Conservation (phyloP, 2,113 vertebrate species). For the Tyto alba region DNA sequence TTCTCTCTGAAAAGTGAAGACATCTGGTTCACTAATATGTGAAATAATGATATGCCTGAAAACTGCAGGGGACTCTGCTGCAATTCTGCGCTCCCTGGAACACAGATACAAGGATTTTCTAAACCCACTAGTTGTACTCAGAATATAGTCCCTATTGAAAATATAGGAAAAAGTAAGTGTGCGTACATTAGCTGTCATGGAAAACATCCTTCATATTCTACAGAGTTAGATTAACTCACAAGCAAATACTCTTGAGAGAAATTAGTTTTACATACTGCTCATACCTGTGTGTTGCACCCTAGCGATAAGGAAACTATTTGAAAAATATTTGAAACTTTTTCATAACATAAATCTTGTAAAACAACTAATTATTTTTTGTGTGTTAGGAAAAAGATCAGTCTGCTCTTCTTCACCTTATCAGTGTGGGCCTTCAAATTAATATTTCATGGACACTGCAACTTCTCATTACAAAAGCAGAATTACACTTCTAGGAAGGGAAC, state of each 20-base stretch:
- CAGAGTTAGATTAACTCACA: background rate
- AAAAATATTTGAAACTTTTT: slow-evolving; percentile 23
- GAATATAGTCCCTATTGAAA: background rate
- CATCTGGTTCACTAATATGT: background rate
- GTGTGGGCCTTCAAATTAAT: background rate
- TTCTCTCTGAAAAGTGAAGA: background rate
- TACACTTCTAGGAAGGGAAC: background rate
- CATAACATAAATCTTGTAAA: slow-evolving; percentile 48
- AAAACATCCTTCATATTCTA: background rate
- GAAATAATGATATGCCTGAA: background rate
- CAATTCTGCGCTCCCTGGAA: background rate
- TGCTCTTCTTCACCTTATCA: background rate
- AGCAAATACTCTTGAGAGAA: slow-evolving; percentile 1
- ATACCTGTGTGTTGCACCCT: background rate
- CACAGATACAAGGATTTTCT: background rate
- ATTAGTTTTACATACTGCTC: background rate
- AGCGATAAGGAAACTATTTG: background rate
- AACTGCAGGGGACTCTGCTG: background rate
- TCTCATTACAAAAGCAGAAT: slow-evolving; percentile 43
- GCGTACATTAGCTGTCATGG: background rate
- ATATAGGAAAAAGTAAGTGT: background rate
- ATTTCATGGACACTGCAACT: background rate
- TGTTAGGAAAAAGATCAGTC: background rate
- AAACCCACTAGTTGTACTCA: background rate
- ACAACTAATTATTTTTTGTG: slow-evolving; percentile 50